Evolutionary conservation across 1,140 invertebrate genomes (phyloP), one percentile per base, ranked within the genome.

Genomic region (Dolichoris vasculosae): DNA sequence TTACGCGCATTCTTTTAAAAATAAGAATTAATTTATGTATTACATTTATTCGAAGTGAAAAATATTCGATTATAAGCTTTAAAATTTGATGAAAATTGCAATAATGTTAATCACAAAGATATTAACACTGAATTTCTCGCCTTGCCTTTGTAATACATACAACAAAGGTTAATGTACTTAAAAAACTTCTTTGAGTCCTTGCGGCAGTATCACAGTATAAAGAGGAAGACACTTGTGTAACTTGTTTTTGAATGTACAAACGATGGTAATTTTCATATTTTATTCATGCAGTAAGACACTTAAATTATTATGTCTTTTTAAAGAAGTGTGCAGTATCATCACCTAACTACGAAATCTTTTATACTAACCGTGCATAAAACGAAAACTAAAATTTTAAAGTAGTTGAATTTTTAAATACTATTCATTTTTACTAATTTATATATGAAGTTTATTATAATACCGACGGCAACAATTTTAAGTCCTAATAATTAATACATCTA

Each of bases 221-320:
- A 46, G 13, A 46, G 6, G 43, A 6, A 46, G 13, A 71, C 64
- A 20, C 46, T 69, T 55, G 17, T 13, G 40, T 82, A 51, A 55
- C 46, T 20, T n/a, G 32, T 43, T 82, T 71, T 26, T 46, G 40
- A 82, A 71, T 71, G 6, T 64, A 82, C 63, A 82, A 80, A 69
- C 43, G 64, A 71, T 71, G 64, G 17, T 48, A 32, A 71, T 82
- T 82, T 48, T 71, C 6, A 82, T 82, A 69, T 69, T 51, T 82
- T 67, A 71, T 82, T 82, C 67, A 71, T 82, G 64, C 8, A 17
- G 23, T 20, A 6, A 40, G 38, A 51, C 64, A 23, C n/a, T n/a
- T 59, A n/a, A 71, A n/a, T 17, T 71, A 71, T 17, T 23, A 40
- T 38, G 13, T 46, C 13, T 40, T 71, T 64, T 64, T 48, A 67